Percentiles rank a stretch among this genome's conserved stretches.
These are phyloP conservation scores for Notamacropus eugenii DNA, from an alignment of 2,797 vertebrate species.

Conservation along the genomic window DNA sequence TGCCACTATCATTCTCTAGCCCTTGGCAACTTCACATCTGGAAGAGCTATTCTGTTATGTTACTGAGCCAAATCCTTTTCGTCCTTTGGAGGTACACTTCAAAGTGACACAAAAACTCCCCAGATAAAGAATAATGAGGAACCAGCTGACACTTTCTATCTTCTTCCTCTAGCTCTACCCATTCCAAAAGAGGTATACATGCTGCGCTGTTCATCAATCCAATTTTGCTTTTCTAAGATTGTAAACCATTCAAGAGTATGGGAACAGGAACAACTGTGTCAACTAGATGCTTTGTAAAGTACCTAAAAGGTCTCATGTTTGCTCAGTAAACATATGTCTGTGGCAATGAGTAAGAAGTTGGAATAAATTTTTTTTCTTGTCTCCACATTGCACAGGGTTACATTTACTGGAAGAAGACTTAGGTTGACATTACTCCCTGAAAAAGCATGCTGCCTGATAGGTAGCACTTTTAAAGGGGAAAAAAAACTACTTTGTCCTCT, in stretches of 20 bases:
- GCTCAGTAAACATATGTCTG: not conserved
- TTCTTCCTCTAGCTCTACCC: not conserved
- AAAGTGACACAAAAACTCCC: not conserved
- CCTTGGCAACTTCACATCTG: not conserved
- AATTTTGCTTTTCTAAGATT: not conserved
- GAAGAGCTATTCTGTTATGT: not conserved
- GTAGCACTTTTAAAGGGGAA: not conserved
- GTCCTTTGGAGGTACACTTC: not conserved
- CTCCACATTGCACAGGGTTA: not conserved
- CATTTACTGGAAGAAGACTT: not conserved
- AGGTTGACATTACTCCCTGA: not conserved
- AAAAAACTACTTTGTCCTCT: not conserved
- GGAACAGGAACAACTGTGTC: not conserved
- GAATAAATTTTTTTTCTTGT: not conserved
- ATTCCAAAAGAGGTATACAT: not conserved
- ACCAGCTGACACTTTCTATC: not conserved
- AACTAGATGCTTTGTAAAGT: not conserved
- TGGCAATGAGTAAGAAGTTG: not conserved
- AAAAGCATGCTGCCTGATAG: not conserved
- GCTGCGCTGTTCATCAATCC: not conserved
- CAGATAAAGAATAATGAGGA: not conserved
- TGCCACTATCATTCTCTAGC: not conserved
- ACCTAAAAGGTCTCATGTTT: not conserved
- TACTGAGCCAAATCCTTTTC: not conserved
- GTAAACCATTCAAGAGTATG: not conserved